phyloP scores from a whole-genome alignment of 1,140 invertebrate species.

The Bombus polaris region DNA sequence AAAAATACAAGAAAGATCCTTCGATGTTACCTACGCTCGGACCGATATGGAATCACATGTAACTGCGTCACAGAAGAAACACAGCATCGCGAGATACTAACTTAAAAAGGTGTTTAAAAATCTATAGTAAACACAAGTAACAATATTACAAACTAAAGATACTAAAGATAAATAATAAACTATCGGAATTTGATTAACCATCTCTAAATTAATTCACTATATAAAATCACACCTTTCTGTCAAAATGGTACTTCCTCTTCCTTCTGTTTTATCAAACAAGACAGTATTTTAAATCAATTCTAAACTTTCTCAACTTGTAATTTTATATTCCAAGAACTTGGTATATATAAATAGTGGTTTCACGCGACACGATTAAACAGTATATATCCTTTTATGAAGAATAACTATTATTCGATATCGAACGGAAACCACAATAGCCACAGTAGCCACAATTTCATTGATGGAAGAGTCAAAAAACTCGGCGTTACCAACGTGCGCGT shows the following conservation, averaged over 20 bases:
- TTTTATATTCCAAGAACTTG: neutral
- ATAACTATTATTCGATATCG: neutral
- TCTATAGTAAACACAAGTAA: neutral
- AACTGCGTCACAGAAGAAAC: neutral
- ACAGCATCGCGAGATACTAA: neutral
- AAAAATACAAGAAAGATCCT: neutral
- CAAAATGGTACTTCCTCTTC: neutral
- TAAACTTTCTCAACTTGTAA: neutral
- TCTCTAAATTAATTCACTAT: neutral
- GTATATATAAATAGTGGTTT: neutral
- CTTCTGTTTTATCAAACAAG: neutral
- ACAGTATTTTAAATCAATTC: neutral
- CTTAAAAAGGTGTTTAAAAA: neutral
- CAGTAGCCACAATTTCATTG: neutral
- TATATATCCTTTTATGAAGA: neutral
- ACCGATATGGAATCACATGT: constrained; percentile 7
- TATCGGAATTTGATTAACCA: neutral
- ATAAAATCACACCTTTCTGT: neutral
- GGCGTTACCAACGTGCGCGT: neutral
- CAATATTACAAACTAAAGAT: neutral
- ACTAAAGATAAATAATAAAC: neutral
- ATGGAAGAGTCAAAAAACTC: neutral
- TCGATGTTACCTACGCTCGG: constrained; percentile 26
- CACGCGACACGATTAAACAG: neutral
- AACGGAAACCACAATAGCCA: neutral